Conservation (phyloP, 1,140 invertebrate genomes). For the Drosophila kanapiae region DNA sequence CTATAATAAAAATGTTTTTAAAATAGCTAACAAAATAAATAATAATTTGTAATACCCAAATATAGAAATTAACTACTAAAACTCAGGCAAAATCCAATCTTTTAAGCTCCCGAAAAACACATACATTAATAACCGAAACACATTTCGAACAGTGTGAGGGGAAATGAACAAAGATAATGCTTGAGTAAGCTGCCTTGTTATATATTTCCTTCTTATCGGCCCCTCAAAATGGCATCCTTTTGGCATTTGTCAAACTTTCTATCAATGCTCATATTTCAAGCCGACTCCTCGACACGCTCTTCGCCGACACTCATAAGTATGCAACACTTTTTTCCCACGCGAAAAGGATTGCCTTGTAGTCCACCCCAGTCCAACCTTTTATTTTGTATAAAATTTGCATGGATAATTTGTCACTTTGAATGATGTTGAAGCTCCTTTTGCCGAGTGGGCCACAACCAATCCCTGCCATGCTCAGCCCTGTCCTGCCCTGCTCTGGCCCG, state of each 20-base stretch:
- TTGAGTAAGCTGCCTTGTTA: slow-evolving; percentile 44
- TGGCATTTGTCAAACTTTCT: slow-evolving; percentile 71
- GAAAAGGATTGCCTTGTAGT: slow-evolving; percentile 14
- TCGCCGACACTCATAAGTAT: slow-evolving; percentile 64
- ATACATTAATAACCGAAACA: not conserved
- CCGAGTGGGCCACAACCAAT: slow-evolving; percentile 63
- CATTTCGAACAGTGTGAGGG: slow-evolving; percentile 9
- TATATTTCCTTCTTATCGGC: slow-evolving; percentile 1
- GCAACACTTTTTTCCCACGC: slow-evolving; percentile 74
- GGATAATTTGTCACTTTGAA: slow-evolving; percentile 83
- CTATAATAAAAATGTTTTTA: not conserved
- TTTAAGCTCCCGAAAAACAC: not conserved
- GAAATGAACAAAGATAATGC: slow-evolving; percentile 55
- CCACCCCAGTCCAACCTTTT: not conserved
- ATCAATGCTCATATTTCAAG: slow-evolving; percentile 76
- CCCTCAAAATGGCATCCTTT: slow-evolving; percentile 36
- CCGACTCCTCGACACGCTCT: slow-evolving; percentile 39
- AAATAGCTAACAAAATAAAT: not conserved
- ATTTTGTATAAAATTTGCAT: slow-evolving; percentile 80
- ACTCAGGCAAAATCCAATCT: not conserved
- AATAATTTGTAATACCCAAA: not conserved
- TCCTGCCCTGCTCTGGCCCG: not conserved
- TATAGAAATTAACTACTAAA: not conserved
- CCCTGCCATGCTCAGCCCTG: not conserved
- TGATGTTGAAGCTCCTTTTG: slow-evolving; percentile 72